Base-by-base conservation (phyloP, 2,888 invertebrate species). In the Stegana nigrithorax region DNA sequence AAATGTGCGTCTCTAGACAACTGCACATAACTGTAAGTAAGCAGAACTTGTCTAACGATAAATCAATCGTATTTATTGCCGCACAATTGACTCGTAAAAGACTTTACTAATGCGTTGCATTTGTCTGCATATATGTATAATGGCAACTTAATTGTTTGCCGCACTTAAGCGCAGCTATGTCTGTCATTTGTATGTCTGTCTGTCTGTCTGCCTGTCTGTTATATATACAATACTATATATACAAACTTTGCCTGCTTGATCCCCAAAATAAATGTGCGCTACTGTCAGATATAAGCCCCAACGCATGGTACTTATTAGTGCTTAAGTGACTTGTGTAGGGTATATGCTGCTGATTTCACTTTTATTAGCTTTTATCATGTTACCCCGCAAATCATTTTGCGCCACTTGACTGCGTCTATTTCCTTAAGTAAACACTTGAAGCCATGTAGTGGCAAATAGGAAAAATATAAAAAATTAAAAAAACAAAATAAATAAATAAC, bases 81-180 rank as follows among this genome's bases (percentile, higher is more conserved):
- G 64, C 74, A 67, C 71, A 75, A 75, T 75, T 68, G 76, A 65
- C 60, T 56, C 72, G 72, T 75, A 74, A 75, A 75, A 55, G 62
- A 12, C 50, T 45, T 23, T 50, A 60, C 71, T 73, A 74, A 74
- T 70, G 73, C 60, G n/a, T n/a, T n/a, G 64, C 50, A 47, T 60
- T 64, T 32, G 32, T 32, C 32, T 12, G 8, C 32, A 32, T 32
- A 7, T 12, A 23, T 23, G 4, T 12, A 19, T 45, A 45, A 45
- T 45, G 45, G 45, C 21, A 45, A 45, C 23, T 45, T 45, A 45
- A 45, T 45, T 45, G 45, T 45, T 45, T 19, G 21, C 23, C 45
- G 45, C 45, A 45, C 45, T 45, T 45, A 45, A 17, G 12, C 23
- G 21, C 7, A 7, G 45, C 17, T 45, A n/a, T 21, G 39, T 39